These are phyloP conservation scores for Peromyscus californicus DNA, from an alignment of 2,113 vertebrate species.

Conservation along the genomic window DNA sequence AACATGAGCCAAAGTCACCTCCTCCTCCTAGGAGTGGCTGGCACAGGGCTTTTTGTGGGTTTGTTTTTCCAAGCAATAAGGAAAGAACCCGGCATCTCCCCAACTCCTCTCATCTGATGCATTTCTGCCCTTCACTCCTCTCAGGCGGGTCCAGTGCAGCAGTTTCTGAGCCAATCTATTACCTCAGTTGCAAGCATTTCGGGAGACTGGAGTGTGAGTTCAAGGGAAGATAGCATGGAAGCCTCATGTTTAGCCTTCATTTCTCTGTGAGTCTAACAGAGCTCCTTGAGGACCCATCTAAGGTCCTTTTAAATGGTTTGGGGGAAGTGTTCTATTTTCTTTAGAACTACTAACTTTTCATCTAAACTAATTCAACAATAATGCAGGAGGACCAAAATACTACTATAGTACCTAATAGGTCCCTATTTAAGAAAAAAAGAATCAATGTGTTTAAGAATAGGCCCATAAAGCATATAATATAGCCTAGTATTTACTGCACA, in stretches of 20 bases:
- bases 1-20: too few species aligned
- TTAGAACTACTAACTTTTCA: conserved; percentile 69
- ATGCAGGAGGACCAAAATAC: conserved; percentile 66
- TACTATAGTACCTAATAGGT: conserved; percentile 54
- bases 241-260: not conserved
- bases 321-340: conserved; percentile 28
- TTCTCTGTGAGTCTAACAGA: not conserved
- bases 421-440: conserved; percentile 79
- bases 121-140: not conserved
- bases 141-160: not conserved
- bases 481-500: conserved; percentile 88
- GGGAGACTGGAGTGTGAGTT: not conserved
- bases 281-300: not conserved
- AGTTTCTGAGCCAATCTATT: not conserved
- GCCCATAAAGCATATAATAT: conserved; percentile 65
- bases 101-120: not conserved
- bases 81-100: not conserved
- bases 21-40: not conserved
- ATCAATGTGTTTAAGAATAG: conserved; percentile 85
- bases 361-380: conserved; percentile 75
- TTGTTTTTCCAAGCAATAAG: not conserved
- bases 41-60: too few species aligned
- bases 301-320: not conserved
- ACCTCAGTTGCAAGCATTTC: not conserved
- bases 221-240: not conserved